phyloP scores from a whole-genome alignment of 2,888 invertebrate genomes.

The Amiota minor region DNA sequence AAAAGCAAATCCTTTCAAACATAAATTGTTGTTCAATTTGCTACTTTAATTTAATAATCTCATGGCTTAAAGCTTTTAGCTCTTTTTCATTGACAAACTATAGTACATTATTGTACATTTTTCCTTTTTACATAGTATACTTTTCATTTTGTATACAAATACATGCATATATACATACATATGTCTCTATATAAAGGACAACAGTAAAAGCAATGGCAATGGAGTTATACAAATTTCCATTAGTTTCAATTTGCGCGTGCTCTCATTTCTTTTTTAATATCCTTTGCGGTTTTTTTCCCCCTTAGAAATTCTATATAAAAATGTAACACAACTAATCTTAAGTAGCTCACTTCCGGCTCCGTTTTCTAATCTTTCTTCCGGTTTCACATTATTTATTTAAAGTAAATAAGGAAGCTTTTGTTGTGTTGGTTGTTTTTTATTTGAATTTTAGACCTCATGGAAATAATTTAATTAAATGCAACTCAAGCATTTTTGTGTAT shows the following conservation, averaged over 20 bases:
- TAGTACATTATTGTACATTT: too few relatives aligned
- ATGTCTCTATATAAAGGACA: too few relatives aligned
- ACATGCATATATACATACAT: too few relatives aligned
- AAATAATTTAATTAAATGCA: not conserved
- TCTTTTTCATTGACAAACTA: too few relatives aligned
- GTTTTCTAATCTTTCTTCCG: slow-evolving; percentile 6
- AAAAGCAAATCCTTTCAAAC: too few relatives aligned
- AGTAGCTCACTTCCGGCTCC: slow-evolving; percentile 21
- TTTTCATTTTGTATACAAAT: too few relatives aligned
- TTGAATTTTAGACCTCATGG: not conserved
- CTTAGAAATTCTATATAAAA: slow-evolving; percentile 11
- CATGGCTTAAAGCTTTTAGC: too few relatives aligned
- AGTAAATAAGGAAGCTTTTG: not conserved
- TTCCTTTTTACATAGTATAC: too few relatives aligned
- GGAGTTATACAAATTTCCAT: not conserved
- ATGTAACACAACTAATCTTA: slow-evolving; percentile 16
- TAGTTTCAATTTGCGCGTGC: slow-evolving; percentile 3
- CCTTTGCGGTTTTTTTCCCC: not conserved
- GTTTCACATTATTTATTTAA: not conserved
- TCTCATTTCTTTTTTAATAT: not conserved
- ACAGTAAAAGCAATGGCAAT: too few relatives aligned
- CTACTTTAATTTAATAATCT: slow-evolving; percentile 9
- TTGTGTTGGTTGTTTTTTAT: not conserved
- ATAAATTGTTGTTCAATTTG: slow-evolving; percentile 13
- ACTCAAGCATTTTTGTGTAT: not conserved